Conservation (phyloP, 2,113 vertebrate genomes). For the Corvus cornix region DNA sequence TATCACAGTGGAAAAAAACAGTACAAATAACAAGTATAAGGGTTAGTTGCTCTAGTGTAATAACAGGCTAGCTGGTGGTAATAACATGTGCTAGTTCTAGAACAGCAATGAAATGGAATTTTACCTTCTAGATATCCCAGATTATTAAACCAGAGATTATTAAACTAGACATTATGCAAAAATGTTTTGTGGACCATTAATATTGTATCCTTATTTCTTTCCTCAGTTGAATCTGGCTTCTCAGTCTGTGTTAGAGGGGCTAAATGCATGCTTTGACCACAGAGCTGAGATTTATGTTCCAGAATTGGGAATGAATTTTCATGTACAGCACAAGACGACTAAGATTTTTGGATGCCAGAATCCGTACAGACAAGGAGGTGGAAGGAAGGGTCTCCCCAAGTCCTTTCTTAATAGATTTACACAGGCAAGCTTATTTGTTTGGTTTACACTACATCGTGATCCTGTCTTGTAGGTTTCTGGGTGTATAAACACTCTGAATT, state of each 20-base stretch:
- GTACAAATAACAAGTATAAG: neutral
- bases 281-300: constrained; percentile 94
- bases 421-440: constrained; percentile 78
- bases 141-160: neutral
- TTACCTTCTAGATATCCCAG: neutral
- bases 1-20: neutral
- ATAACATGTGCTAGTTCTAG: neutral
- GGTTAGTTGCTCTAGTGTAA: neutral
- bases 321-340: constrained; percentile 89
- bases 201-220: neutral
- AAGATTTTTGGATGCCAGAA: constrained; percentile 99
- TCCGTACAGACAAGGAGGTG: constrained; percentile 93
- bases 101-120: neutral
- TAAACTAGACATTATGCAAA: neutral
- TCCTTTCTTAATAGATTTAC: constrained; percentile 98
- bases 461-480: neutral
- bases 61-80: neutral
- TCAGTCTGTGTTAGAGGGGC: constrained; percentile 94
- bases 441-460: neutral
- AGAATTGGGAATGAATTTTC: constrained; percentile 91
- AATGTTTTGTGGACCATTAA: neutral
- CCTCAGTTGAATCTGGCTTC: constrained; percentile 92
- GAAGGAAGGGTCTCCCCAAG: constrained; percentile 92
- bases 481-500: neutral
- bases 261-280: constrained; percentile 98